Evolutionary conservation across 2,888 invertebrate genomes (phyloP).

Genomic region (Drosophila anomalipes): DNA sequence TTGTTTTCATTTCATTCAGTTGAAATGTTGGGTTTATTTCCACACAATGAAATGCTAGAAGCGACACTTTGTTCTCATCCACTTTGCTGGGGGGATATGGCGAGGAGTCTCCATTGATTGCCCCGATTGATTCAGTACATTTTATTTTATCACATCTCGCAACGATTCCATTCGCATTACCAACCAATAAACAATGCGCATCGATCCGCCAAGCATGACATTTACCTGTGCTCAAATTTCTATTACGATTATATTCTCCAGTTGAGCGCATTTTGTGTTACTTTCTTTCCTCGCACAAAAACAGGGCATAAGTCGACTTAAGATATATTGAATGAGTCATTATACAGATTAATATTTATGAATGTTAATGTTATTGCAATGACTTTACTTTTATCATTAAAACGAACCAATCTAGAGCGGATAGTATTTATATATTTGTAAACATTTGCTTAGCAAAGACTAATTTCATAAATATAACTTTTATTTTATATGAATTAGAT

Average conservation of each 20-base stretch:
- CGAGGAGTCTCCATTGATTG: constrained; percentile 18
- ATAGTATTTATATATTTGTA: background rate
- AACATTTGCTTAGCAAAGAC: background rate
- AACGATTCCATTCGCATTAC: constrained; percentile 40
- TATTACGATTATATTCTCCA: constrained; percentile 7
- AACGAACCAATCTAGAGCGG: background rate
- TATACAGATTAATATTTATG: background rate
- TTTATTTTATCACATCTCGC: constrained; percentile 2
- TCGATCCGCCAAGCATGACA: constrained; percentile 21
- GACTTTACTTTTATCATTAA: background rate
- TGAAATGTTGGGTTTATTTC: constrained; percentile 66
- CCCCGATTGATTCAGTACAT: constrained; percentile 31
- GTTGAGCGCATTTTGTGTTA: background rate
- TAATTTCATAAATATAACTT: background rate
- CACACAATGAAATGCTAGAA: constrained; percentile 25
- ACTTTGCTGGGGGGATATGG: background rate
- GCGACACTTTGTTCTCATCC: constrained; percentile 27
- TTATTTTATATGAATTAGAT: background rate
- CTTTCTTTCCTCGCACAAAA: background rate
- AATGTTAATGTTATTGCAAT: background rate
- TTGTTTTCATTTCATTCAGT: constrained; percentile 76
- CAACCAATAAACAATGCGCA: constrained; percentile 16
- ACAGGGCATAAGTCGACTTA: background rate
- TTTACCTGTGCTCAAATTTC: constrained; percentile 27
- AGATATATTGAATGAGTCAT: background rate